Percentiles rank a stretch among this genome's conserved stretches.
Evolutionary conservation across 2,888 invertebrate genomes (phyloP).

Genomic region (Caenorhabditis japonica): DNA sequence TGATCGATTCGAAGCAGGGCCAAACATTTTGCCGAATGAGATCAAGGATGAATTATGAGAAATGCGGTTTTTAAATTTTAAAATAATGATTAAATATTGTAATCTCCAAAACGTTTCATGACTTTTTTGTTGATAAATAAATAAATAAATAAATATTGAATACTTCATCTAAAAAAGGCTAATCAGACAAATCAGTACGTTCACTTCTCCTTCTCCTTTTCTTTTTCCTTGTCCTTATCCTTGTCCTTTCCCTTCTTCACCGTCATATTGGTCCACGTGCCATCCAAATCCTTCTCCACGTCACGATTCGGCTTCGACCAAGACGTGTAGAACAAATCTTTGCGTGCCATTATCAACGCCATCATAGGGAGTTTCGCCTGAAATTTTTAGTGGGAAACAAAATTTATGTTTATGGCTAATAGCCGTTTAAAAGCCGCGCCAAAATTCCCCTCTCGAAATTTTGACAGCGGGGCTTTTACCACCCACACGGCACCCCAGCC

Average conservation of each 20-base stretch:
- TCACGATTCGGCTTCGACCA: constrained; percentile 36
- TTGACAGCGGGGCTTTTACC: no score
- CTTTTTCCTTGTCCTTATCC: no score
- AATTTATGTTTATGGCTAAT: not conserved
- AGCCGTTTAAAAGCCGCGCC: not conserved
- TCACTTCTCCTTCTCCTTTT: no score
- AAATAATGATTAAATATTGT: no score
- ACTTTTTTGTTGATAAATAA: no score
- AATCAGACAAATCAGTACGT: no score
- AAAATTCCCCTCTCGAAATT: not conserved
- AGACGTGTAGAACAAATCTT: constrained; percentile 32
- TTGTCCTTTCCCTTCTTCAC: constrained; percentile 4
- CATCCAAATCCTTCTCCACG: constrained; percentile 20
- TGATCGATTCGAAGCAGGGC: constrained; percentile 54
- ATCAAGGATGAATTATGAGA: constrained; percentile 42
- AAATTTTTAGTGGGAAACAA: not conserved
- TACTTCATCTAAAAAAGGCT: no score
- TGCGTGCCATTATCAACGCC: constrained; percentile 33
- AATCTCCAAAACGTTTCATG: no score
- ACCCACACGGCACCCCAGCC: no score
- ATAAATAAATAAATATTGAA: no score
- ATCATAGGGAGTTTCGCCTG: constrained; percentile 42
- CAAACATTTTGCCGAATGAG: constrained; percentile 26
- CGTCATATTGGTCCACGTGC: constrained; percentile 22
- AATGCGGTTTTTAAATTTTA: no score